Base-by-base conservation (phyloP, 2,888 invertebrate species). In the Phaonia tiefii region DNA sequence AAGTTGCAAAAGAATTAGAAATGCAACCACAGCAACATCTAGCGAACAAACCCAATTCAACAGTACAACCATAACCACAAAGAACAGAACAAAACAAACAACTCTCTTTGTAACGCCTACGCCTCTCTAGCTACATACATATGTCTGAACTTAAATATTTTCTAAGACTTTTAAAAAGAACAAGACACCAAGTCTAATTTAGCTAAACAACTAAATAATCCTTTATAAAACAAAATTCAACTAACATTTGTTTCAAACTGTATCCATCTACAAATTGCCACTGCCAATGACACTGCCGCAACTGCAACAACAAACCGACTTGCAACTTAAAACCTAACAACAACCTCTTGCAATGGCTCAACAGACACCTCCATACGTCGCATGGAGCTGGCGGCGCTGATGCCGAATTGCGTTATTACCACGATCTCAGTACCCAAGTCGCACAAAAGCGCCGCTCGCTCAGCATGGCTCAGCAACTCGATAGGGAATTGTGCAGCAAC, bases 401-500 rank as follows among this genome's bases (percentile, higher is more conserved):
- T 73, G 84, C 88, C 80, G 90, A 91, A 83, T 88, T 91, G 73
- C 90, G 91, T 69, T 92, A 93, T 86, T 88, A 92, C 75, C 91
- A 91, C 83, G 92, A 92, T 67, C 89, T 93, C 76, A 91, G 92
- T 69, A 90, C 90, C 60, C 93, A 93, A 91, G 92, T 93, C 84
- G 87, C 90, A 17, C 88, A 90, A 72, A 93, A 92, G 84, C 90
- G 92, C 54, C 90, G 92, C 85, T 88, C 87, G 73, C 85, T 87
- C 75, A 87, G 88, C 84, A 82, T 88, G 67, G 85, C 86, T 13
- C 88, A 86, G 82, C 88, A 89, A 80, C 84, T 86, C 76, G 96
- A 96, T 46, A 92, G 93, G 39, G 94, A 94, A 88, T 93, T 93
- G 84, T 93, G 93, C 75, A 92, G 92, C 67, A 92, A 92, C 83